phyloP scores from a whole-genome alignment of 2,888 invertebrate species.

The Schizotus pectinicornis region DNA sequence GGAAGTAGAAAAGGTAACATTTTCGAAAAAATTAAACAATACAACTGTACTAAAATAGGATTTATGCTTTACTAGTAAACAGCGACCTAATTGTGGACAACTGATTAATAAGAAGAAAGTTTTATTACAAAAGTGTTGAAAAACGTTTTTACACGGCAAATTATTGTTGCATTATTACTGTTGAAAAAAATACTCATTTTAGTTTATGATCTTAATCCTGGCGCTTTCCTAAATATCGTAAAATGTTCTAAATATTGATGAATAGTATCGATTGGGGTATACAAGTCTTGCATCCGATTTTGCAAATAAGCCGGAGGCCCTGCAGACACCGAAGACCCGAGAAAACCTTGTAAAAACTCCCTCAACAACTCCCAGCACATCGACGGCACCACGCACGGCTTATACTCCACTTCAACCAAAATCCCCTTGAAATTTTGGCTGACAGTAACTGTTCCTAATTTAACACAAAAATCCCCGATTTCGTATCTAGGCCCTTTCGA shows the following conservation, averaged over 20 bases:
- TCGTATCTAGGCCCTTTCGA: conserved; percentile 88
- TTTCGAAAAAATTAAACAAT: too few relatives aligned
- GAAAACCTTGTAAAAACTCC: conserved; percentile 89
- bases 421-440: conserved; percentile 93
- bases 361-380: conserved; percentile 91
- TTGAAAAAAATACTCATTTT: conserved; percentile 1
- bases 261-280: conserved; percentile 90
- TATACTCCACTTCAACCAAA: conserved; percentile 91
- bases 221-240: conserved; percentile 82
- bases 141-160: too few relatives aligned
- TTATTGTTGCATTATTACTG: background rate
- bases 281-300: conserved; percentile 81
- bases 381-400: conserved; percentile 85
- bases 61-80: conserved; percentile 2
- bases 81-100: too few relatives aligned
- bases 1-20: too few relatives aligned
- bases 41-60: background rate
- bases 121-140: too few relatives aligned
- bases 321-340: conserved; percentile 77
- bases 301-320: conserved; percentile 77
- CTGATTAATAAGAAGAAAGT: too few relatives aligned
- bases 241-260: conserved; percentile 96
- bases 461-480: conserved; percentile 91
- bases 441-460: conserved; percentile 91
- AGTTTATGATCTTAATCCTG: conserved; percentile 58